Percentiles rank a stretch among this genome's conserved stretches.
Conservation (phyloP, 2,888 invertebrate species). For the Acanthococcus lagerstroemiae region DNA sequence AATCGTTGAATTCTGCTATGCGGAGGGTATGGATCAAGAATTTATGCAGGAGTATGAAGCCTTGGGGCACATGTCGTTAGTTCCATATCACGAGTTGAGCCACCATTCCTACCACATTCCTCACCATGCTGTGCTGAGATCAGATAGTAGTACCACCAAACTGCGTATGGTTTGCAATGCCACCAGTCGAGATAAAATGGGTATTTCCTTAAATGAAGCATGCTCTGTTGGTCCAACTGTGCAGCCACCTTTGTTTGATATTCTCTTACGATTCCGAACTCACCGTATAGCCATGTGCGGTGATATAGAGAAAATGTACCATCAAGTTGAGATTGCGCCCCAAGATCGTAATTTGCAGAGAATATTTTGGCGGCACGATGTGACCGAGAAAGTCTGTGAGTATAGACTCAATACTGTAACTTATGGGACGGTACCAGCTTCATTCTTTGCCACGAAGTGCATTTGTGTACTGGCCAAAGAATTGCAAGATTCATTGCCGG, state of each 20-base stretch:
- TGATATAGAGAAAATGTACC: slow-evolving; percentile 41
- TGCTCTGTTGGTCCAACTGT: slow-evolving; percentile 39
- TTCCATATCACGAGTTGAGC: neutral
- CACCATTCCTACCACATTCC: slow-evolving; percentile 34
- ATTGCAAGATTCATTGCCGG: slow-evolving; percentile 19
- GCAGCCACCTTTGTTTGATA: slow-evolving; percentile 38
- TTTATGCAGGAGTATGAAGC: slow-evolving; percentile 16
- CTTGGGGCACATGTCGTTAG: slow-evolving; percentile 1
- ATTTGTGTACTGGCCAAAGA: slow-evolving; percentile 37
- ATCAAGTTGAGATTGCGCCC: slow-evolving; percentile 38
- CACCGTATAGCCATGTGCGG: slow-evolving; percentile 38
- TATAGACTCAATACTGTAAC: slow-evolving; percentile 39
- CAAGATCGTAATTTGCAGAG: slow-evolving; percentile 39
- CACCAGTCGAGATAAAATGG: slow-evolving; percentile 33
- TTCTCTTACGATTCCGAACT: slow-evolving; percentile 38
- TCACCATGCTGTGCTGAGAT: slow-evolving; percentile 35
- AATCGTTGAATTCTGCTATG: no score
- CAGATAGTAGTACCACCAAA: slow-evolving; percentile 35
- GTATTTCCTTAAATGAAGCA: slow-evolving; percentile 39
- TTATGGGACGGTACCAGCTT: no score
- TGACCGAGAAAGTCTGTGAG: neutral
- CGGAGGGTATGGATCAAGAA: no score
- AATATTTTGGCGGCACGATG: slow-evolving; percentile 39
- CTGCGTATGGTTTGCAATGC: slow-evolving; percentile 37
- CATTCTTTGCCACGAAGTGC: slow-evolving; percentile 37